These are phyloP conservation scores for Enteromius mattozi DNA, from an alignment of 2,797 vertebrate species.

Conservation along the genomic window DNA sequence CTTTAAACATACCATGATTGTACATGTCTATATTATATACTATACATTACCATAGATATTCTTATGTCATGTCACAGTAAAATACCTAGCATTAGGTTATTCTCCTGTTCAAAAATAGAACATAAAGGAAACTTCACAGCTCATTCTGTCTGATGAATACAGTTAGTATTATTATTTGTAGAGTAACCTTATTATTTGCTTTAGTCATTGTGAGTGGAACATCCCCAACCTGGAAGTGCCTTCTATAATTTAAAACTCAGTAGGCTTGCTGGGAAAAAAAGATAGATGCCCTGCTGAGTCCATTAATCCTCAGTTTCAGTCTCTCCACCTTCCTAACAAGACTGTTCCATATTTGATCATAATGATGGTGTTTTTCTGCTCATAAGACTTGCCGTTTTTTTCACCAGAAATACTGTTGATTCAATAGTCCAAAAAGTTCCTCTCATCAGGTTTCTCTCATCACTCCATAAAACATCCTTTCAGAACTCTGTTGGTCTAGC, in stretches of 20 bases:
- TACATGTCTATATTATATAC: background rate
- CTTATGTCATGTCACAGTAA: background rate
- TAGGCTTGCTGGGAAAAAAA: background rate
- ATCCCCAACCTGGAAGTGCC: background rate
- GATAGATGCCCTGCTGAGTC: background rate
- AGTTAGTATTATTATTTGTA: background rate
- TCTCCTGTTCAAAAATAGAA: background rate
- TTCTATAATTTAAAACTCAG: background rate
- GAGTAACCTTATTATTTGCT: background rate
- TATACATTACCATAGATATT: background rate
- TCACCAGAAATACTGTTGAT: background rate
- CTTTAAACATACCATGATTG: too few species aligned
- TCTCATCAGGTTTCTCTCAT: background rate
- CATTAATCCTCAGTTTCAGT: background rate
- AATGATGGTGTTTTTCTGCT: background rate
- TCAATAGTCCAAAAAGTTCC: background rate
- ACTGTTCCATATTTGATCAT: background rate
- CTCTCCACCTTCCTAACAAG: background rate
- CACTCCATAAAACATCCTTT: background rate
- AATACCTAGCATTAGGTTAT: background rate
- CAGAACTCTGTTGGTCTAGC: background rate
- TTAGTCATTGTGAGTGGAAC: background rate
- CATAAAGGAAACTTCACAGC: background rate
- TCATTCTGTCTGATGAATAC: background rate
- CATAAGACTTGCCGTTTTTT: background rate